Evolutionary conservation across 2,888 invertebrate genomes (phyloP).

Genomic region (Aricia artaxerxes): DNA sequence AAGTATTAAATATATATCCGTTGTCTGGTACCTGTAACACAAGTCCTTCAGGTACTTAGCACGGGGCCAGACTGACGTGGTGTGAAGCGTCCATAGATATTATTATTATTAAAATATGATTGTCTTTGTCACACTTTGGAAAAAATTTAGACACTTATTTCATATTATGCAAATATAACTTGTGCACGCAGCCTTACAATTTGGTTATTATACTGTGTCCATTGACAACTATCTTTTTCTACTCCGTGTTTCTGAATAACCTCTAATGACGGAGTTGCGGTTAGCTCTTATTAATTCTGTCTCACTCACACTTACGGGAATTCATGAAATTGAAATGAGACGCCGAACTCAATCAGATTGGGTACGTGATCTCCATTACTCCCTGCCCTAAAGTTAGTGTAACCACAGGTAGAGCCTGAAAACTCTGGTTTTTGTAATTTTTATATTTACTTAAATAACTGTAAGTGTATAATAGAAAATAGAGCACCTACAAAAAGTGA

Average conservation of each 20-base stretch:
- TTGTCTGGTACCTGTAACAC: too few relatives aligned
- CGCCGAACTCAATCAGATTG: constrained; percentile 58
- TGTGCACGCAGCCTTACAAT: constrained; percentile 31
- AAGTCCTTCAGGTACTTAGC: too few relatives aligned
- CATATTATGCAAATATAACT: neutral
- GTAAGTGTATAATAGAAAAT: neutral
- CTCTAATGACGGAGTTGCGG: constrained; percentile 75
- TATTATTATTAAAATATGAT: neutral
- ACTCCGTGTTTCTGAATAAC: constrained; percentile 54
- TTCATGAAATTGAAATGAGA: constrained; percentile 66
- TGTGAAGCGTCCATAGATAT: too few relatives aligned
- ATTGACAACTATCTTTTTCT: constrained; percentile 43
- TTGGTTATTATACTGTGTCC: constrained; percentile 36
- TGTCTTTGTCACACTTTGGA: too few relatives aligned
- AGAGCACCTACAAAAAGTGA: too few relatives aligned
- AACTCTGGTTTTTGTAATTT: neutral
- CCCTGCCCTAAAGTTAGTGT: constrained; percentile 43
- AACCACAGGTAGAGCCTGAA: neutral
- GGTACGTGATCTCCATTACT: constrained; percentile 78
- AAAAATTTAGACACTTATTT: neutral
- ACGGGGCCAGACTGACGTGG: too few relatives aligned
- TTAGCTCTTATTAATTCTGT: constrained; percentile 71
- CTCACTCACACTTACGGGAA: constrained; percentile 61
- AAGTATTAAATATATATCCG: too few relatives aligned
- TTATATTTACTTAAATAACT: neutral